Percentiles rank a stretch among this genome's conserved stretches.
phyloP scores from a whole-genome alignment of 2,797 vertebrate species.

The Scolopax bukidnonensis region DNA sequence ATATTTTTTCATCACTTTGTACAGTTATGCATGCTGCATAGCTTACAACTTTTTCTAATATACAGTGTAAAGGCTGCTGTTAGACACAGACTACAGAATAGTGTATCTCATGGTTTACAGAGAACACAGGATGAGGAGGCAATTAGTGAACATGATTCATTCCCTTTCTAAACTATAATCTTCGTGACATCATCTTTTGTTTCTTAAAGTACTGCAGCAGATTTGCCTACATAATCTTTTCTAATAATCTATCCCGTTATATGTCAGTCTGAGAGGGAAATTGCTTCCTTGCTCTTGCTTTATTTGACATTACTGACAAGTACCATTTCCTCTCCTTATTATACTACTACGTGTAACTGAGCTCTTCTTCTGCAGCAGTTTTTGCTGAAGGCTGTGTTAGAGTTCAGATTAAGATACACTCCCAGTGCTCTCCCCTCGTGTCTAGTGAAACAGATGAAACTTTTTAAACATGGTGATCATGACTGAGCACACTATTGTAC shows the following conservation, averaged over 20 bases:
- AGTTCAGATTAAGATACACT: background rate
- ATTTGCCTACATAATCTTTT: slow-evolving; percentile 6
- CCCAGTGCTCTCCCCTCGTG: background rate
- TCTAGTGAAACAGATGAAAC: background rate
- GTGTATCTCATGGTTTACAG: background rate
- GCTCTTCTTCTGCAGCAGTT: background rate
- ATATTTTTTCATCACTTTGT: background rate
- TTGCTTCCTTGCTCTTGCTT: slow-evolving; percentile 33
- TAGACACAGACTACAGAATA: background rate
- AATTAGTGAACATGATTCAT: slow-evolving; percentile 8
- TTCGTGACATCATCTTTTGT: background rate
- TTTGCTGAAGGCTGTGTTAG: slow-evolving; percentile 3
- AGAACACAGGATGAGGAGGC: background rate
- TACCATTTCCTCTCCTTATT: slow-evolving; percentile 56
- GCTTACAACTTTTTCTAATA: background rate
- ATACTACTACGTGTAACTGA: background rate
- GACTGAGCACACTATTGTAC: background rate
- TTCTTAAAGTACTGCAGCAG: slow-evolving; percentile 1
- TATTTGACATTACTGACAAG: slow-evolving; percentile 53
- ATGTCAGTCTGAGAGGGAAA: slow-evolving; percentile 12
- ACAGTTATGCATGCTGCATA: background rate
- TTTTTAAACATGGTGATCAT: background rate
- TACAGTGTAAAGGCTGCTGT: background rate
- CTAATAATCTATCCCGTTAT: slow-evolving; percentile 22
- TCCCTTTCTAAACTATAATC: background rate